These are phyloP conservation scores for Alentia gelatinosa DNA, from an alignment of 2,888 invertebrate genomes.

Conservation along the genomic window DNA sequence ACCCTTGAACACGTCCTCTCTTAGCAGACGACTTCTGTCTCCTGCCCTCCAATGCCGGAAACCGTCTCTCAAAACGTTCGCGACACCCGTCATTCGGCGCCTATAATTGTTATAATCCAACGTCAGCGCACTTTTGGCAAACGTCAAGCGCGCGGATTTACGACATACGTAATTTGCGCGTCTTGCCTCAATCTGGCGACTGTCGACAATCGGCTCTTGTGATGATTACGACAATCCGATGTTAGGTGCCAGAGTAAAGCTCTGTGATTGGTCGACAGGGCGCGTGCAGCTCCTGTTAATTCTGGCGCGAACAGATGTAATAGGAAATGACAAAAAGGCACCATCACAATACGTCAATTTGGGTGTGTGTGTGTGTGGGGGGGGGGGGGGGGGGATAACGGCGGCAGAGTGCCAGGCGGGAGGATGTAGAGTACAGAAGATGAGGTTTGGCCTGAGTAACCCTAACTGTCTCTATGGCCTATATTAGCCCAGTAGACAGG, in stretches of 20 bases:
- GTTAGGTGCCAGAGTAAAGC: neutral
- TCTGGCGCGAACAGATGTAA: neutral
- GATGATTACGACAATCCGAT: conserved; percentile 28
- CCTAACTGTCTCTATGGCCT: no score
- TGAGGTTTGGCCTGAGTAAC: no score
- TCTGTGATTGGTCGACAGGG: neutral
- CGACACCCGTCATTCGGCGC: neutral
- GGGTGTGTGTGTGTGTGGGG: no score
- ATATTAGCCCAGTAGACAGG: no score
- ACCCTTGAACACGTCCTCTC: neutral
- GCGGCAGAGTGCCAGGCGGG: no score
- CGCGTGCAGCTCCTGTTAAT: neutral
- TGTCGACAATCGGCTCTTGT: conserved; percentile 21
- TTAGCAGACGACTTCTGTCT: neutral
- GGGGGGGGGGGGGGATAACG: neutral
- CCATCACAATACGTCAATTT: neutral
- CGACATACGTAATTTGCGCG: conserved; percentile 19
- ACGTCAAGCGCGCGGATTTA: conserved; percentile 25
- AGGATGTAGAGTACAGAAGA: no score
- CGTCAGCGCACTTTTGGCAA: neutral
- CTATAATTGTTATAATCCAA: conserved; percentile 15
- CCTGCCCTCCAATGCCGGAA: neutral
- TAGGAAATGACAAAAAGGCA: neutral
- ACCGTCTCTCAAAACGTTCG: neutral
- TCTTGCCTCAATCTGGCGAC: neutral